Evolutionary conservation across 2,113 vertebrate species (phyloP), one percentile per base, ranked within the genome.

Genomic region (Hippoglossus stenolepis): DNA sequence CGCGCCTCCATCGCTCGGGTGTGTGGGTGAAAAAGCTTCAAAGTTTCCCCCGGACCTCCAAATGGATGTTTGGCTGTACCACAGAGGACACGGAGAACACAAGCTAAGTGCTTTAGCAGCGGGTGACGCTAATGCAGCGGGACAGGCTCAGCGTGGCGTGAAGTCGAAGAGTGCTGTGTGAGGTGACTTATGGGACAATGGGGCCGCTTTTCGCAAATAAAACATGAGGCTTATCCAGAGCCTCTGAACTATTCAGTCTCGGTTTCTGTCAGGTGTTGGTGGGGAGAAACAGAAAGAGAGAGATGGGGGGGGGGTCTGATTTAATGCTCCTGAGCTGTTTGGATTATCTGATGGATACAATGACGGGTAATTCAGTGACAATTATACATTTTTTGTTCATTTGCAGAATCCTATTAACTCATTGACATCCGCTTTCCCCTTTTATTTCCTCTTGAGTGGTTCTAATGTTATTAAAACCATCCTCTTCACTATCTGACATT

Each of bases 151-250:
- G 82, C 67, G 58, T 70, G 90, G 90, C 83, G 38, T 91, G 89
- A 75, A 93, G 91, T 89, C 82, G 91, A 93, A 94, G 91, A 94
- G 89, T 93, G 90, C 91, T 86, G 79, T 92, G 80, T 54, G 70
- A 93, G 90, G 93, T 93, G 93, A 94, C 92, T 94, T 94, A 82
- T 93, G 94, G 92, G 93, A 85, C 80, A 93, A 91, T 90, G 79
- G 85, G 85, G 14, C 31, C 90, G 87, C 91, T 94, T 93, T 92
- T 91, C 74, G 77, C 92, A 90, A 94, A 93, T 94, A 94, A 94
- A 94, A 93, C 92, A 93, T 93, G 93, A 94, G 90, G 90, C 88
- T 92, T 90, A 91, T 87, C 86, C 80, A 77, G 79, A 91, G 90
- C 83, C 80, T 91, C 83, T 70, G 79, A 82, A 84, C 87, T 82